Evolutionary conservation across 1,140 invertebrate genomes (phyloP), one percentile per base, ranked within the genome.

Genomic region (Phymastichus coffea): DNA sequence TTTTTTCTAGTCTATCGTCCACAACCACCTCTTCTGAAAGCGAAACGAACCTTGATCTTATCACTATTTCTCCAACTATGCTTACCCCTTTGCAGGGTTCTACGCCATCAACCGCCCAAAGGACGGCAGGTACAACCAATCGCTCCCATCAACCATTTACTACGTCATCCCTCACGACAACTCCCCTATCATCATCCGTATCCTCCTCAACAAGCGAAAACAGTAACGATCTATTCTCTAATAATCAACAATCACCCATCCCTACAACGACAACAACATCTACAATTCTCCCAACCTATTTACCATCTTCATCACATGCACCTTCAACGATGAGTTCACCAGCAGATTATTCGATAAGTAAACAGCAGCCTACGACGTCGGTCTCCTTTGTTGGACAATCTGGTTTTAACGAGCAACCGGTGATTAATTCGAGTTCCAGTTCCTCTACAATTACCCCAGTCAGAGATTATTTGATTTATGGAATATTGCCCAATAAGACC

Each of bases 401-500:
- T 64, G 74, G 73, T 28, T 70, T 63, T 58, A 68, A 47, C 30
- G 1, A 59, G 62, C 33, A 73, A 12, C 73, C 76, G 48, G 67
- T 71, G 62, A 71, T 75, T n/a, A n/a, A n/a, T n/a, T n/a, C 64
- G 28, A 76, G 73, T 25, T 66, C 68, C 58, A 75, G 74, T 64
- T 74, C 78, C 17, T 73, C 75, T 49, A 77, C 75, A 15, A 76
- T 74, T 25, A 63, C 52, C 63, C 82, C 86, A 57, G 80, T 83
- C 69, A 83, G 83, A 70, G 87, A 88, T 78, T 89, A 86, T 73
- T 80, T 83, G 46, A 82, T 88, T 60, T 89, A 88, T 69, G 87
- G 86, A 66, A 86, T 89, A 65, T 82, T 87, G 65, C 85, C 86
- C 23, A 88, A 88, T 72, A 88, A 88, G 73, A 88, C 87, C 41